Evolutionary conservation across 37 sponge, comb jelly and placozoan species (phyloP).

Genomic region (Chondrosia reniformis): DNA sequence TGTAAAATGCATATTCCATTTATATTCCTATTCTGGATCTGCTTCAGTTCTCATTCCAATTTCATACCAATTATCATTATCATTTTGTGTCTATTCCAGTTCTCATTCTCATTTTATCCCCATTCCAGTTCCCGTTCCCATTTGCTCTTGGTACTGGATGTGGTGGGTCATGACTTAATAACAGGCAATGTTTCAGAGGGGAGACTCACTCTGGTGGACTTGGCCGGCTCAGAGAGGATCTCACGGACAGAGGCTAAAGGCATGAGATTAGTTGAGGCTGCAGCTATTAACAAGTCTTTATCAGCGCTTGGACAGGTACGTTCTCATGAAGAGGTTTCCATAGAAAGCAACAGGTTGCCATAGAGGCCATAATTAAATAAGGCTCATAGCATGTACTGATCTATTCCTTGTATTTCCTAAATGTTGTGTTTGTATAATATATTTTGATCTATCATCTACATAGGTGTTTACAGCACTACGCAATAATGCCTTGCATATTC

Average conservation of each 20-base stretch:
- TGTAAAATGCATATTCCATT: no score
- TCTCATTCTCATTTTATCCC: neutral
- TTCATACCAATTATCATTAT: no score
- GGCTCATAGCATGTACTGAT: neutral
- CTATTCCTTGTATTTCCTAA: neutral
- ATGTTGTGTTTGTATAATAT: neutral
- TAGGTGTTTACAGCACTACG: conserved; percentile 73
- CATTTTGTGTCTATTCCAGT: no score
- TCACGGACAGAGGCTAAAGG: conserved; percentile 77
- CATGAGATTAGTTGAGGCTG: conserved; percentile 74
- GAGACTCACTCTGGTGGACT: conserved; percentile 67
- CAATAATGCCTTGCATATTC: conserved; percentile 66
- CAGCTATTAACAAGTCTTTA: conserved; percentile 80
- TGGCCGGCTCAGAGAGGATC: conserved; percentile 85
- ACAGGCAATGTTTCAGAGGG: conserved; percentile 56
- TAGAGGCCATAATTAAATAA: neutral
- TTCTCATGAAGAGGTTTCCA: no score
- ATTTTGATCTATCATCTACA: neutral
- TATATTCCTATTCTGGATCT: no score
- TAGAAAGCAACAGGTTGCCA: no score
- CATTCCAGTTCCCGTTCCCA: conserved; percentile 71
- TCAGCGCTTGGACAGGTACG: conserved; percentile 79
- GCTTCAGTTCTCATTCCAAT: no score
- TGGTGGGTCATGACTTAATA: conserved; percentile 55
- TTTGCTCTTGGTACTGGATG: conserved; percentile 49